A percentile compares a stretch with the other conserved stretches of the same genome.
Conservation (phyloP, 2,888 invertebrate species). For the Melanchra persicariae region DNA sequence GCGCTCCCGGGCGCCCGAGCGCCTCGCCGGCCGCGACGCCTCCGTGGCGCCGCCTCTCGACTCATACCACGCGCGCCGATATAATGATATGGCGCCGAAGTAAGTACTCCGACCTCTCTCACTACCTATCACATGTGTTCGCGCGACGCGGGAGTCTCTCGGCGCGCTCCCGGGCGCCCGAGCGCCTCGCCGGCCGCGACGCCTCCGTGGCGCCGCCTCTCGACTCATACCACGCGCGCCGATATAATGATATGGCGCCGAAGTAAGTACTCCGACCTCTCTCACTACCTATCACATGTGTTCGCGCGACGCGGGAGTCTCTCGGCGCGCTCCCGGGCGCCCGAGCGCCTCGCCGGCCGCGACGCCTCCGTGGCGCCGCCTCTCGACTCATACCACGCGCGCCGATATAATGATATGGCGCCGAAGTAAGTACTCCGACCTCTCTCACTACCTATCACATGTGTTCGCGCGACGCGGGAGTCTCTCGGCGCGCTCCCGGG, state of each 20-base stretch:
- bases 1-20: constrained; percentile 72
- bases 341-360: constrained; percentile 66
- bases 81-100: constrained; percentile 97
- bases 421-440: constrained; percentile 94
- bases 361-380: constrained; percentile 86
- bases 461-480: constrained; percentile 58
- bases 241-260: constrained; percentile 96
- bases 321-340: constrained; percentile 77
- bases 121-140: too few species aligned
- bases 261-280: constrained; percentile 94
- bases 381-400: constrained; percentile 92
- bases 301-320: constrained; percentile 56
- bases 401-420: constrained; percentile 95
- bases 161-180: constrained; percentile 73
- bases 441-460: too few species aligned
- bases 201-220: constrained; percentile 85
- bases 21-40: constrained; percentile 72
- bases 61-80: constrained; percentile 93
- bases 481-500: constrained; percentile 77
- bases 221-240: constrained; percentile 92
- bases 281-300: too few species aligned
- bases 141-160: constrained; percentile 67
- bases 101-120: constrained; percentile 92
- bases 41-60: constrained; percentile 86
- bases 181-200: constrained; percentile 71